Conservation (phyloP, 1,140 invertebrate genomes). For the Aphidius ervi region DNA sequence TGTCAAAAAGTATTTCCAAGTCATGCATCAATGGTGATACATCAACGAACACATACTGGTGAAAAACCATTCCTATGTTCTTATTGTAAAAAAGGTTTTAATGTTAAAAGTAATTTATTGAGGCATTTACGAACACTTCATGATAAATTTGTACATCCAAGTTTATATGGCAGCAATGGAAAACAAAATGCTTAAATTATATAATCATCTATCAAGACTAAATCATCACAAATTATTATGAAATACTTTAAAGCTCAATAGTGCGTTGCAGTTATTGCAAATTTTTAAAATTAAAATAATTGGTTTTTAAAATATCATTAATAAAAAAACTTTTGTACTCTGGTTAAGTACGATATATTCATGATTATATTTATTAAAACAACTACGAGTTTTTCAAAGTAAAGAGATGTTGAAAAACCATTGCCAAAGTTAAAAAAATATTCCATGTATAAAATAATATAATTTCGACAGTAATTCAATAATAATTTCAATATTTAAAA, state of each 20-base stretch:
- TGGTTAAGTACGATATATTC: background rate
- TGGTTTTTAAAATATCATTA: too few relatives aligned
- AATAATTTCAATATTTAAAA: too few relatives aligned
- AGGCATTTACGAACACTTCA: conserved; percentile 69
- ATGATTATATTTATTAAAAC: too few relatives aligned
- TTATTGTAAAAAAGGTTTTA: conserved; percentile 72
- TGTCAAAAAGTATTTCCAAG: conserved; percentile 74
- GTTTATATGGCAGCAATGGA: conserved; percentile 50
- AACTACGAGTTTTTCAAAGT: conserved; percentile 36
- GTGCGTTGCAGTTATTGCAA: conserved; percentile 22
- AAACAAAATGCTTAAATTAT: conserved; percentile 42
- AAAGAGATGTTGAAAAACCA: conserved; percentile 51
- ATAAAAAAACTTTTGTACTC: conserved; percentile 23
- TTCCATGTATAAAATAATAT: conserved; percentile 24
- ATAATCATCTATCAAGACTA: background rate
- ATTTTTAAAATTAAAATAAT: too few relatives aligned
- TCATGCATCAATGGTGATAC: conserved; percentile 72
- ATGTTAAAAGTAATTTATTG: conserved; percentile 71
- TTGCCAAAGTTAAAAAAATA: conserved; percentile 45
- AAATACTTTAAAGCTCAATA: conserved; percentile 32
- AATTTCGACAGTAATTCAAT: background rate
- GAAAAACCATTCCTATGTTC: conserved; percentile 70
- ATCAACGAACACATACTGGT: conserved; percentile 66
- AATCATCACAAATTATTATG: conserved; percentile 20
- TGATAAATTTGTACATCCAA: conserved; percentile 61